These are phyloP conservation scores for Philereme transversata DNA, from an alignment of 2,888 invertebrate species.

Conservation along the genomic window DNA sequence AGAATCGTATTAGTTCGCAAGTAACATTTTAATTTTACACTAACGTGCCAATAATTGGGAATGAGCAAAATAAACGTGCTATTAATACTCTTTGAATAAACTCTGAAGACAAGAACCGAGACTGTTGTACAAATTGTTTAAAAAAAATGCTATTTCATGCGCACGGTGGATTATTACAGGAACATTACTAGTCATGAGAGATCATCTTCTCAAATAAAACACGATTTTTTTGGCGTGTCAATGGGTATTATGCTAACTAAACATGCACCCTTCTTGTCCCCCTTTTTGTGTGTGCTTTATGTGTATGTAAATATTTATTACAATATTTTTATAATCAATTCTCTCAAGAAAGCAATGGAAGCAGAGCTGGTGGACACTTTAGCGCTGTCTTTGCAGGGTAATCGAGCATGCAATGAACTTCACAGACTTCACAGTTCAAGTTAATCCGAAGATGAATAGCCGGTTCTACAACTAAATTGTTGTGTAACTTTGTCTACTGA, in stretches of 20 bases:
- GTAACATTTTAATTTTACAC: background rate
- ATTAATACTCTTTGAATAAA: background rate
- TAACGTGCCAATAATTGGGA: background rate
- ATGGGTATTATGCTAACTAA: conserved; percentile 20
- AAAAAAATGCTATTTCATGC: too few species aligned
- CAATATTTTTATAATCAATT: too few species aligned
- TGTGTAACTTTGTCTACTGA: conserved; percentile 23
- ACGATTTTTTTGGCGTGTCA: conserved; percentile 19
- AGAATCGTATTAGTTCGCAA: conserved; percentile 10
- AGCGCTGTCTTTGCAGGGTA: conserved; percentile 45
- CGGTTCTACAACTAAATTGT: conserved; percentile 24
- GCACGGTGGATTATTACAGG: background rate
- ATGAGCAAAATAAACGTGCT: background rate
- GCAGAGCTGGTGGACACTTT: conserved; percentile 29
- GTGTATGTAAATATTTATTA: conserved; percentile 18
- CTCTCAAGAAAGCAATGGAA: conserved; percentile 13
- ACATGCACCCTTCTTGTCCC: conserved; percentile 10
- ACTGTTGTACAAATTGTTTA: too few species aligned
- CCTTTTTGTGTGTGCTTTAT: conserved; percentile 19
- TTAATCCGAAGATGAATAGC: conserved; percentile 29
- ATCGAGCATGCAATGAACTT: conserved; percentile 54
- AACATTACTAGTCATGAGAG: background rate
- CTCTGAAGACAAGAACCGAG: too few species aligned
- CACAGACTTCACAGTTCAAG: conserved; percentile 42
- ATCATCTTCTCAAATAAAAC: conserved; percentile 20